These are phyloP conservation scores for Crematogaster levior DNA, from an alignment of 2,888 invertebrate species.

Conservation along the genomic window DNA sequence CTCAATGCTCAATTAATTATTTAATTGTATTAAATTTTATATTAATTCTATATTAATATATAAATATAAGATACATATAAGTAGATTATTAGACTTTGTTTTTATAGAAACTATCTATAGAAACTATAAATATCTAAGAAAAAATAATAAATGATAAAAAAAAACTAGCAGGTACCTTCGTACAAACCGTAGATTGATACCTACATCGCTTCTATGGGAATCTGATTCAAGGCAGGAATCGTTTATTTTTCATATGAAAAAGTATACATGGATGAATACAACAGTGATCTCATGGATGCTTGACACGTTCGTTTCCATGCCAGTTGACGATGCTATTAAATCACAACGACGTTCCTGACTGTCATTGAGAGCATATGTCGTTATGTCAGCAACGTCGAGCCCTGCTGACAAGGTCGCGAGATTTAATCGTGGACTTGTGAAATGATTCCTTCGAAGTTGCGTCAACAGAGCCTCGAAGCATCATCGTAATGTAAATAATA, in stretches of 20 bases:
- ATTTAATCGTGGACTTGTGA: conserved; percentile 53
- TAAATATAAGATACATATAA: too few relatives aligned
- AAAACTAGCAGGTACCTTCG: too few relatives aligned
- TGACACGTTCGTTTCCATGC: conserved; percentile 32
- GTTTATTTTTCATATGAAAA: conserved; percentile 59
- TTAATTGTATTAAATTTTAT: not conserved
- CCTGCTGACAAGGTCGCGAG: conserved; percentile 56
- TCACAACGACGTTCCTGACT: conserved; percentile 51
- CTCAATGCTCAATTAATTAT: not conserved
- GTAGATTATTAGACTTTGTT: too few relatives aligned
- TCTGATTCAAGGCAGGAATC: conserved; percentile 50
- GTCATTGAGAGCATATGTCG: conserved; percentile 50
- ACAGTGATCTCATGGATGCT: conserved; percentile 50
- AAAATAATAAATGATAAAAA: too few relatives aligned
- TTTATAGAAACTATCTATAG: too few relatives aligned
- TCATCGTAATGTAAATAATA: conserved; percentile 37
- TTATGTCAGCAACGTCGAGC: conserved; percentile 37
- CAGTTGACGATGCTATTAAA: conserved; percentile 28
- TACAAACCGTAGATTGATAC: too few relatives aligned
- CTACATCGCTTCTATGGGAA: conserved; percentile 41
- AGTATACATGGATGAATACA: conserved; percentile 34
- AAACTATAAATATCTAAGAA: too few relatives aligned
- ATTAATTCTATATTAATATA: not conserved
- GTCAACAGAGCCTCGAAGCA: conserved; percentile 27
- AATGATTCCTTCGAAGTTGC: conserved; percentile 46